These are phyloP conservation scores for Ageneiosus marmoratus DNA, from an alignment of 2,113 vertebrate genomes.

Conservation along the genomic window DNA sequence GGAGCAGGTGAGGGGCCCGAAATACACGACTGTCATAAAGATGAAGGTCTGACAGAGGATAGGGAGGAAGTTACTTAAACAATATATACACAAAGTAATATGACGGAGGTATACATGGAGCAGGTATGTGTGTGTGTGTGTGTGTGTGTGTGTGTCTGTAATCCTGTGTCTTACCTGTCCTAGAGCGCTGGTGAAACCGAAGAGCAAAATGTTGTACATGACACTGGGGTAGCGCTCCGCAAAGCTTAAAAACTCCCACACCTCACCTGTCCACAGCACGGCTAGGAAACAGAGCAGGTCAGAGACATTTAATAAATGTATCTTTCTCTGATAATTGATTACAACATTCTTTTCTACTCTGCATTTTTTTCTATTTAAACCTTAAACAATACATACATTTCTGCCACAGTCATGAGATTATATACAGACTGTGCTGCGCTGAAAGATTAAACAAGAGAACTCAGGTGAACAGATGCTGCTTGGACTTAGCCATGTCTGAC, in stretches of 20 bases:
- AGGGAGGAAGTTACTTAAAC: background rate
- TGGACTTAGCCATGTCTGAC: slow-evolving; percentile 36
- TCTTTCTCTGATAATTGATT: background rate
- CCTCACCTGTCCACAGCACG: slow-evolving; percentile 89
- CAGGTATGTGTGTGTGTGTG: no score
- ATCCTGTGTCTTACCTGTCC: slow-evolving; percentile 80
- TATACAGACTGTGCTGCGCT: slow-evolving; percentile 27
- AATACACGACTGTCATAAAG: slow-evolving; percentile 97
- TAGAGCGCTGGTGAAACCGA: slow-evolving; percentile 90
- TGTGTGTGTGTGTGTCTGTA: background rate
- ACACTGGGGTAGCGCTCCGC: slow-evolving; percentile 83
- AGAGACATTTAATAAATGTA: background rate
- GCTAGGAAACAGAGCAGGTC: slow-evolving; percentile 63
- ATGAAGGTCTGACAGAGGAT: slow-evolving; percentile 85
- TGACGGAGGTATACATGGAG: background rate
- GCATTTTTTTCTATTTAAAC: background rate
- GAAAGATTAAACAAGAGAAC: slow-evolving; percentile 50
- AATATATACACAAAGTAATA: background rate
- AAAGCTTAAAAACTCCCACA: slow-evolving; percentile 93
- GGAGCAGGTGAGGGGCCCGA: slow-evolving; percentile 95
- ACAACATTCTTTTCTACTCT: no score
- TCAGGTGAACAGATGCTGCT: slow-evolving; percentile 49
- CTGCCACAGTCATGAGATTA: slow-evolving; percentile 44
- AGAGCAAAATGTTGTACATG: slow-evolving; percentile 89
- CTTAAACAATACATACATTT: background rate